Evolutionary conservation across 2,113 vertebrate genomes (phyloP).

Genomic region (Eidolon helvum): DNA sequence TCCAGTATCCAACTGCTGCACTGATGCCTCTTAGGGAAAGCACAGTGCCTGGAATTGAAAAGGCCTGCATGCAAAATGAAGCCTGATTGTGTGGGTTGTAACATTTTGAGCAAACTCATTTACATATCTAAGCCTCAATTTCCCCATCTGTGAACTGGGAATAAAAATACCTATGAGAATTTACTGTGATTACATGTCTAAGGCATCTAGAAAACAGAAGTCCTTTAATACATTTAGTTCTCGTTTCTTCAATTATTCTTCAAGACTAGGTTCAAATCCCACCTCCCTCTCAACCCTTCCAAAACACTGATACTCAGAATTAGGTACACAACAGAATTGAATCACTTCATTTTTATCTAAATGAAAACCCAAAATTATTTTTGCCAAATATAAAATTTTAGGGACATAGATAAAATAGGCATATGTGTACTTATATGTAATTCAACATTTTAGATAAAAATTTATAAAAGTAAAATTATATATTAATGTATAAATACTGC

Average conservation of each 20-base stretch:
- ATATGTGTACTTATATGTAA: background rate
- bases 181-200: background rate
- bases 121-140: background rate
- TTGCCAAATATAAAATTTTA: slow-evolving; percentile 22
- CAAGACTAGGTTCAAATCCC: background rate
- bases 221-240: background rate
- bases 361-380: background rate
- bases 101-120: background rate
- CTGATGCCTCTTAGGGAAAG: background rate
- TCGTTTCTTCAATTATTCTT: background rate
- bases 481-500: background rate
- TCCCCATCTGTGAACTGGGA: background rate
- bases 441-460: background rate
- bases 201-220: background rate
- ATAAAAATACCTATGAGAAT: background rate
- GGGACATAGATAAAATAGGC: background rate
- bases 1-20: background rate
- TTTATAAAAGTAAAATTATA: background rate
- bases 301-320: background rate
- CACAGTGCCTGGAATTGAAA: background rate
- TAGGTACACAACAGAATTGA: background rate
- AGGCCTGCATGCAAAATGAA: background rate
- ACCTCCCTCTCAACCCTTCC: background rate
- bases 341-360: background rate
- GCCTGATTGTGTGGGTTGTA: background rate